Evolutionary conservation across 2,113 vertebrate genomes (phyloP).

Genomic region (Gambusia affinis): DNA sequence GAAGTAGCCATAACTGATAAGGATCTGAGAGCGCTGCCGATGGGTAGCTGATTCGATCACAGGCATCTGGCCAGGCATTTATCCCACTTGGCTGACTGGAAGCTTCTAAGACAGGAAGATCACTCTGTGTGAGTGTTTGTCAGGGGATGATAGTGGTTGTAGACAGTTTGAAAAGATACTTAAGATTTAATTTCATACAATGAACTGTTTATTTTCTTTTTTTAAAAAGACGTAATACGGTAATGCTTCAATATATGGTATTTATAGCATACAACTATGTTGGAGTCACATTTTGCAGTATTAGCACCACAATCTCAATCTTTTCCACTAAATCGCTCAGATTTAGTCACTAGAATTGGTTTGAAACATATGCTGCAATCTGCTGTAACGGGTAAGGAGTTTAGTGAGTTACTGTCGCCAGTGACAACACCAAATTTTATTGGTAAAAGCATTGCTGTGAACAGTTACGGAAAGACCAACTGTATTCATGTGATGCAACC

Average conservation of each 20-base stretch:
- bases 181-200: not conserved
- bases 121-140: slow-evolving; percentile 9
- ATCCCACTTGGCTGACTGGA: slow-evolving; percentile 43
- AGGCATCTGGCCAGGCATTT: slow-evolving; percentile 46
- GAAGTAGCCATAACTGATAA: slow-evolving; percentile 57
- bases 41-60: slow-evolving; percentile 49
- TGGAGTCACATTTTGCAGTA: too few species aligned
- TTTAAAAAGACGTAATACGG: too few species aligned
- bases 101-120: slow-evolving; percentile 47
- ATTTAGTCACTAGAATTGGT: not conserved
- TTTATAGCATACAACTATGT: too few species aligned
- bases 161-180: not conserved
- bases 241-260: too few species aligned
- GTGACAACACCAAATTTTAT: too few species aligned
- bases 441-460: not conserved
- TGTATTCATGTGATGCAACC: too few species aligned
- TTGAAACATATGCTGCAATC: not conserved
- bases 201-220: too few species aligned
- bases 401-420: not conserved
- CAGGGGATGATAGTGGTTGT: not conserved
- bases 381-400: not conserved
- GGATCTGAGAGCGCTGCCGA: slow-evolving; percentile 52
- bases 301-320: not conserved
- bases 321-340: not conserved
- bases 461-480: not conserved